Conservation (phyloP, 2,888 invertebrate genomes). For the Microctonus brassicae region DNA sequence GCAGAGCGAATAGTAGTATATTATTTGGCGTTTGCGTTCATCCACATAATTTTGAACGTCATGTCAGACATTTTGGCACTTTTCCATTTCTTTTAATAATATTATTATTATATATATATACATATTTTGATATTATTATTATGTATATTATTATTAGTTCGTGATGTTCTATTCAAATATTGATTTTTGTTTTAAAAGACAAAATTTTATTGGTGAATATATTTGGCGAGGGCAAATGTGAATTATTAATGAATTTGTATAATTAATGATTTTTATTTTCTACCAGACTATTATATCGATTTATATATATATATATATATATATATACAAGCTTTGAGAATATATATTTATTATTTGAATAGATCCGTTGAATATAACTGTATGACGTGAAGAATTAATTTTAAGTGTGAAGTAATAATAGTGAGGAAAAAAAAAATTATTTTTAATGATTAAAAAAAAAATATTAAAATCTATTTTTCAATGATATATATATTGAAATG, state of each 20-base stretch:
- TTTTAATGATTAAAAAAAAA: background rate
- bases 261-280: background rate
- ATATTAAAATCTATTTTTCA: too few species aligned
- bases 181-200: background rate
- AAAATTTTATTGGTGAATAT: background rate
- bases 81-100: background rate
- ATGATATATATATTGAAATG: too few species aligned
- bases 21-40: background rate
- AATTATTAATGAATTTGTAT: background rate
- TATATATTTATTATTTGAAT: background rate
- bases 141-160: too few species aligned
- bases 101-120: background rate
- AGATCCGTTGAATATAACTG: background rate
- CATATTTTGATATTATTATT: background rate
- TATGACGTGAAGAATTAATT: background rate
- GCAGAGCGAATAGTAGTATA: background rate
- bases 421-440: background rate
- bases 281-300: background rate
- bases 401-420: too few species aligned
- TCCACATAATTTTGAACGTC: background rate
- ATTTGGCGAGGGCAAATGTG: background rate
- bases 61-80: background rate
- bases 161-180: background rate
- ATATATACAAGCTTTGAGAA: too few species aligned
- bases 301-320: too few species aligned